These are phyloP conservation scores for Tachina lurida DNA, from an alignment of 2,888 invertebrate genomes.

Conservation along the genomic window DNA sequence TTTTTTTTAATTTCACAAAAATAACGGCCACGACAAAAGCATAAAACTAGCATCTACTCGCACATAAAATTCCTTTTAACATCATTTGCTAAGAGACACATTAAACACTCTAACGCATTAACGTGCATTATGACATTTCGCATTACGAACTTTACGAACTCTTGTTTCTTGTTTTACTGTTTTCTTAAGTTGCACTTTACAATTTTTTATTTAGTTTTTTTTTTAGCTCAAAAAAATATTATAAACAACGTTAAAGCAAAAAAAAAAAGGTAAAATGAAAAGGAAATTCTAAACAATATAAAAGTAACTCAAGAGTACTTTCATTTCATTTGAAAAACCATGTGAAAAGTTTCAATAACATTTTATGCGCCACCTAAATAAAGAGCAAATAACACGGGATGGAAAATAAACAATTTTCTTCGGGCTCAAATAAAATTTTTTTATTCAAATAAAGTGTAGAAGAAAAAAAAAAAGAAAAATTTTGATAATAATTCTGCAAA, in stretches of 20 bases:
- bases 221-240: neutral
- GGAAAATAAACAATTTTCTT: too few species aligned
- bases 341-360: too few species aligned
- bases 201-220: neutral
- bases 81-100: conserved; percentile 30
- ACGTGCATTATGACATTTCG: conserved; percentile 36
- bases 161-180: neutral
- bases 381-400: too few species aligned
- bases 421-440: too few species aligned
- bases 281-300: too few species aligned
- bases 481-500: too few species aligned
- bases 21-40: neutral
- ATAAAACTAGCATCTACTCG: neutral
- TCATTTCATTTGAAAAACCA: too few species aligned
- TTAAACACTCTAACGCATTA: conserved; percentile 34
- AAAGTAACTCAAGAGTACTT: too few species aligned
- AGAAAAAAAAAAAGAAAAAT: too few species aligned
- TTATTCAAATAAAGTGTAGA: too few species aligned
- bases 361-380: too few species aligned
- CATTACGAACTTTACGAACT: conserved; percentile 2
- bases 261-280: neutral
- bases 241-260: neutral
- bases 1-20: neutral
- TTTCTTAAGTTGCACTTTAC: conserved; percentile 5
- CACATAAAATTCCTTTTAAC: conserved; percentile 1